Conservation (phyloP, 2,113 vertebrate genomes). For the Myodes glareolus region DNA sequence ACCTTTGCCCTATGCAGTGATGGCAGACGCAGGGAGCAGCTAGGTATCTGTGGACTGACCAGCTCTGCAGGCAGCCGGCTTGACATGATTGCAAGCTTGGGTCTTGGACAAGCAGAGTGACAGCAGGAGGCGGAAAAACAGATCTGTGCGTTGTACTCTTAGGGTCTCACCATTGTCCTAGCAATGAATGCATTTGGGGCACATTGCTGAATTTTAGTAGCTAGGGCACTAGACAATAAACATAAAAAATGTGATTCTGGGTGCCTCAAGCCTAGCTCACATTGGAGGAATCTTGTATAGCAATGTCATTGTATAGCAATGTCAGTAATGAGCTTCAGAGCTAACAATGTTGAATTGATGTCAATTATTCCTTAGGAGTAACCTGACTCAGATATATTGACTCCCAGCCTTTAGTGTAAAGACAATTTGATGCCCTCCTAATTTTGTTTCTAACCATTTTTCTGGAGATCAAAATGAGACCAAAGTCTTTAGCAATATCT, state of each 20-base stretch:
- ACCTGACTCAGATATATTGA: constrained; percentile 2
- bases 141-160: background rate
- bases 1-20: background rate
- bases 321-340: constrained; percentile 46
- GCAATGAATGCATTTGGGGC: background rate
- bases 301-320: background rate
- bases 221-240: background rate
- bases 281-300: background rate
- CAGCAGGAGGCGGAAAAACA: background rate
- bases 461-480: background rate
- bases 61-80: background rate
- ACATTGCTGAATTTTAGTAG: constrained; percentile 12
- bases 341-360: background rate
- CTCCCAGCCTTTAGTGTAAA: background rate
- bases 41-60: background rate
- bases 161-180: background rate
- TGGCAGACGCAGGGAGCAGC: no score
- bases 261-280: background rate
- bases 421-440: background rate
- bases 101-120: background rate
- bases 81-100: background rate
- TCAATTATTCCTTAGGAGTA: constrained; percentile 23
- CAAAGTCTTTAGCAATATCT: background rate
- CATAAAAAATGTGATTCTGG: background rate
- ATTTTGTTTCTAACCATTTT: background rate